Evolutionary conservation across 1,140 invertebrate species (phyloP), one percentile per base, ranked within the genome.

Genomic region (Drosophila melanica): DNA sequence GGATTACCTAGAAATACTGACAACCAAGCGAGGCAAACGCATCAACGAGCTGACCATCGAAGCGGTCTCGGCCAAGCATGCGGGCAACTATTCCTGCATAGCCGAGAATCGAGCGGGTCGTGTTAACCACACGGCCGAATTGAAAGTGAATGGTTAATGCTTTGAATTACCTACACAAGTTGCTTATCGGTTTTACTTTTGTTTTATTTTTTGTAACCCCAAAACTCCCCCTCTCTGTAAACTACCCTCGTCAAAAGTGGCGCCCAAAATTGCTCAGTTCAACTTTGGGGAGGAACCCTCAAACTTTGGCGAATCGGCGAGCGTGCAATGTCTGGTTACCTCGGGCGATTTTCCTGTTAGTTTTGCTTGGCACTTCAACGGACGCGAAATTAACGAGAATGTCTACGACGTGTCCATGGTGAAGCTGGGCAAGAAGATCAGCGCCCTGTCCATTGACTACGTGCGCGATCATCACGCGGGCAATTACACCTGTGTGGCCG

Each of bases 31-130:
- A 77, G 95, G 96, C 51, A 94, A 95, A 71, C 94, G 95, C 85
- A 95, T 95, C 64, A 95, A 94, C 60, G 93, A 97, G 78, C 92
- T 98, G 64, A 95, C 94, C 30, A 97, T 98, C 64, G 94, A 96
- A 66, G 94, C 95, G 11, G 95, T 95, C 59, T 95, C 94, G 75
- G 95, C 95, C 51, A 93, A 94, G 81, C 95, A 97, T 92, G 94
- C 94, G 42, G 96, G 96, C 51, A 95, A 96, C 91, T 97, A 97
- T 92, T 95, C 96, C 51, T 97, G 97, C 93, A 94, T 94, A 50
- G 96, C 95, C 76, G 94, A 94, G 54, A 97, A 97, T 92, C 92
- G 92, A 23, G 95, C 95, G 73, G 95, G 95, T 65, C 92, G 92
- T 73, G 94, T 94, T 51, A 95, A 94, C 84, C 94, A 95, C 87